Evolutionary conservation across 2,113 vertebrate species (phyloP).

Genomic region (Corvus hawaiiensis): DNA sequence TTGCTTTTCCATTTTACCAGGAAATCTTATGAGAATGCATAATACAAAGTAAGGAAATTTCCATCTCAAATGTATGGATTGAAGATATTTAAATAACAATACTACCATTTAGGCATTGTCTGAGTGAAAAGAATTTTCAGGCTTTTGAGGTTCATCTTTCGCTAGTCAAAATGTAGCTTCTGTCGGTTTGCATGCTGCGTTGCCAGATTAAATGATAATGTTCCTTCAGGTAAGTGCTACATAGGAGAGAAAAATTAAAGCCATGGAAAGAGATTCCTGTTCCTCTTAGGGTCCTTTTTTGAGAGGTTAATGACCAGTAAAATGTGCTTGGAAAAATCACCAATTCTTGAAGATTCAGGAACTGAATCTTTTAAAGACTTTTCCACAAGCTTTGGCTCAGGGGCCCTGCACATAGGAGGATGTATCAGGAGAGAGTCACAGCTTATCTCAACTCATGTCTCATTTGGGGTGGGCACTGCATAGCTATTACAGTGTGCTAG

Average conservation of each 20-base stretch:
- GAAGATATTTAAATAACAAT: slow-evolving; percentile 58
- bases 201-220: slow-evolving; percentile 25
- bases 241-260: background rate
- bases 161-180: background rate
- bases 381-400: background rate
- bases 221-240: background rate
- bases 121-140: slow-evolving; percentile 25
- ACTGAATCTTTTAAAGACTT: background rate
- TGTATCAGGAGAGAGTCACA: background rate
- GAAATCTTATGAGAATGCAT: background rate
- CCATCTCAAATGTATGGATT: slow-evolving; percentile 1
- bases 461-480: background rate
- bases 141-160: background rate
- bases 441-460: background rate
- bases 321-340: background rate
- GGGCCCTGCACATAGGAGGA: background rate
- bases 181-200: background rate
- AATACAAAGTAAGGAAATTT: background rate
- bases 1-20: background rate
- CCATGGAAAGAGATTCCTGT: background rate
- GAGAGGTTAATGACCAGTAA: background rate
- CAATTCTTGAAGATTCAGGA: background rate
- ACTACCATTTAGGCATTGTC: slow-evolving; percentile 1
- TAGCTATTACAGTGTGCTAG: background rate
- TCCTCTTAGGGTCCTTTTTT: background rate